Evolutionary conservation across 2,888 invertebrate genomes (phyloP), one percentile per base, ranked within the genome.

Genomic region (Volucella inflata): DNA sequence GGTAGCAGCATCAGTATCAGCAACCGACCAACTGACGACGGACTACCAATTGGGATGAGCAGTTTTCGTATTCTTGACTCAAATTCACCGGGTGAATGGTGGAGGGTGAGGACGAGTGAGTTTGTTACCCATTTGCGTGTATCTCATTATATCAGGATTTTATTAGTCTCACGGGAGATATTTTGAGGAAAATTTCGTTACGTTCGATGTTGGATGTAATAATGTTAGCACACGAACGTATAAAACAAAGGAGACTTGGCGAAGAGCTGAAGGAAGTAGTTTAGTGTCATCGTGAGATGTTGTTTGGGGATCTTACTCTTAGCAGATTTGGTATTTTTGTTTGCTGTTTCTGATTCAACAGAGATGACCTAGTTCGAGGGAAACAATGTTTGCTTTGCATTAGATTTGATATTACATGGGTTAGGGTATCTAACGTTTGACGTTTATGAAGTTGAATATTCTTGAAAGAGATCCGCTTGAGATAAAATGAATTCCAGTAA

Each of bases 131-230:
- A 74, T 78, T 72, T 74, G 68, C 46, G 62, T 71, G 72, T 78
- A 78, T 72, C 72, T 83, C 77, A 78, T 83, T 83, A 78, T 83
- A 78, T 83, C 77, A 72, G 83, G 77, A 78, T 83, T 74, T 83
- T 78, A 83, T 72, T 72, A 78, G 78, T 83, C 83, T 72, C 77
- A 57, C 51, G 67, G 68, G 83, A 83, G 64, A 64, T 83, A 74
- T 83, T 83, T 78, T 72, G 83, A 74, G 67, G 68, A 74, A 83
- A 78, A 83, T 83, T 83, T 83, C 72, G 72, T 83, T 74, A 67
- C 83, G 51, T 83, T 74, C 78, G 77, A 83, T 78, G 83, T 44
- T 83, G 68, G 62, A 64, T 68, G 83, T 83, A 83, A 78, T 83
- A 77, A 74, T 83, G 72, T 78, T 65, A 79, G 59, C 71, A 71